These are phyloP conservation scores for Cylloceria caligata DNA, from an alignment of 2,888 invertebrate species.

Conservation along the genomic window DNA sequence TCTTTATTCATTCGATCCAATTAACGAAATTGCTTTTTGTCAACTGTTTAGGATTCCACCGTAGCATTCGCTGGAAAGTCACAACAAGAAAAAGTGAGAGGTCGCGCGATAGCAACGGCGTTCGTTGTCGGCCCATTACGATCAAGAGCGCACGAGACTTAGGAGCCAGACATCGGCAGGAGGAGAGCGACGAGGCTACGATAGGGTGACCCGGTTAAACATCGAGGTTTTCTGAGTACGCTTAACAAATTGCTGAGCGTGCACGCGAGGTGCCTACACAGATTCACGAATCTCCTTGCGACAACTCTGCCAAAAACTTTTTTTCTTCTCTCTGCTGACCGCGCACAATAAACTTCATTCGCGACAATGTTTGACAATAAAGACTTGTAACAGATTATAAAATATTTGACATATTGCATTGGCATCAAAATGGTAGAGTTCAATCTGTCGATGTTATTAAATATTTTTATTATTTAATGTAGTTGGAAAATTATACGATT, in stretches of 20 bases:
- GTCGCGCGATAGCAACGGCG: conserved; percentile 78
- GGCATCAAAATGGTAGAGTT: background rate
- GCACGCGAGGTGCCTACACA: background rate
- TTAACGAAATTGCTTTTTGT: background rate
- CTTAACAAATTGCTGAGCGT: conserved; percentile 1
- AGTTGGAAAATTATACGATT: no score
- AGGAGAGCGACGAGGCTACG: background rate
- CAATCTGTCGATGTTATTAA: background rate
- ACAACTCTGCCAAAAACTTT: conserved; percentile 4
- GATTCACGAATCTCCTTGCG: background rate
- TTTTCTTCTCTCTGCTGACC: background rate
- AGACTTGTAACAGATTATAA: background rate
- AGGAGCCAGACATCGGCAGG: conserved; percentile 54
- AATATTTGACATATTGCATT: background rate
- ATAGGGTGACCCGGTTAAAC: conserved; percentile 1
- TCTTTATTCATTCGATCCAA: background rate
- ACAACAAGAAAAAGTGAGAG: conserved; percentile 72
- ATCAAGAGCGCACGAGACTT: conserved; percentile 71
- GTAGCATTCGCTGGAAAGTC: conserved; percentile 2
- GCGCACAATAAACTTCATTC: background rate
- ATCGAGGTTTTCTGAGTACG: background rate
- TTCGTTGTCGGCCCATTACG: conserved; percentile 75
- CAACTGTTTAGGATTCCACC: conserved; percentile 2
- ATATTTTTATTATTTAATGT: no score
- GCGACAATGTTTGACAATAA: background rate